Evolutionary conservation across 2,888 invertebrate genomes (phyloP), one percentile per base, ranked within the genome.

Genomic region (Amblyjoppa proteus): DNA sequence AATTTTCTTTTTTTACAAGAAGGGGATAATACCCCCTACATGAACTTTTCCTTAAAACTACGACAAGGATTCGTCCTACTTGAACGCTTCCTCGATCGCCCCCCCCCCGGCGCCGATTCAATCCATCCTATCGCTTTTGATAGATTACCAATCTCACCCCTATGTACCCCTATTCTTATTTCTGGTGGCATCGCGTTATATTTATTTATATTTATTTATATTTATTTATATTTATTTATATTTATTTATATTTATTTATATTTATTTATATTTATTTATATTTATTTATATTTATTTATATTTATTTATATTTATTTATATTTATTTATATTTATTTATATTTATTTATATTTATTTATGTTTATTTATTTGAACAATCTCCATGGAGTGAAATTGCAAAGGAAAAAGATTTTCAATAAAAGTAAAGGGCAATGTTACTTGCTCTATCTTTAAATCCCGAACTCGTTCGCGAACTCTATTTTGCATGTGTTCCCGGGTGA

Each of bases 401-500:
- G 9, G 20, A 58, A 13, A 3, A 58, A 58, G 9, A 28, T 34
- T n/a, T 51, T 51, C 25, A 64, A 31, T 16, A 61, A 31, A 13
- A 61, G 6, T 2, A 9, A 58, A 13, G 9, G 13, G 11, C 49
- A 2, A 49, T 85, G 81, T 83, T 81, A 73, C 86, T 84, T 86
- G 81, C 76, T 38, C 51, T 71, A 70, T 66, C 69, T 31, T 66
- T 25, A 16, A 61, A 68, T 64, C 25, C 61, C 28, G 31, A 64
- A 45, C 11, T 71, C 38, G 34, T 56, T 82, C 51, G 64, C 81
- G 53, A 31, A 31, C 20, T 53, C 45, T 80, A 51, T 74, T 70
- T 80, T 53, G 75, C 66, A 74, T 83, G 81, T 81, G 85, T 86
- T 53, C 28, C 83, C 81, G 85, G 83, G 84, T 84, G 77, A 70